Evolutionary conservation across 2,113 vertebrate genomes (phyloP).

Genomic region (Dipodomys ordii): DNA sequence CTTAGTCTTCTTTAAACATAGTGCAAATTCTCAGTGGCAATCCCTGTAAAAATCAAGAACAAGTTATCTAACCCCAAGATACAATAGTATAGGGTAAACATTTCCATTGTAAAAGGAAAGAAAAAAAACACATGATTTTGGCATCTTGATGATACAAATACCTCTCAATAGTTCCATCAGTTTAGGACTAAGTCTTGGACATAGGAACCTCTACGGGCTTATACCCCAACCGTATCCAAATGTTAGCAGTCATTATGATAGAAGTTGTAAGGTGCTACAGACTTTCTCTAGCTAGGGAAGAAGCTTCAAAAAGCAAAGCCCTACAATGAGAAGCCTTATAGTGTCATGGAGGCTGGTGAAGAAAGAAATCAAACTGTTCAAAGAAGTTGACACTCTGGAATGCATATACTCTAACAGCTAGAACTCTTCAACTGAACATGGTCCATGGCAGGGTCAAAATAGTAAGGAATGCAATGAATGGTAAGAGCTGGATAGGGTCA

Average conservation of each 20-base stretch:
- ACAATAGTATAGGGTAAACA: no score
- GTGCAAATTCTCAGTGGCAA: not conserved
- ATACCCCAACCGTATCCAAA: not conserved
- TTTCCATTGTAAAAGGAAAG: no score
- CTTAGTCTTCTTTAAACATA: not conserved
- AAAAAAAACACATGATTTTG: not conserved
- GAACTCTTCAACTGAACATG: not conserved
- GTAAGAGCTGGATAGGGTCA: not conserved
- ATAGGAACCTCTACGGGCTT: not conserved
- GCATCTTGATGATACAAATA: not conserved
- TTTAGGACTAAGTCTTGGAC: not conserved
- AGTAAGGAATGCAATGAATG: not conserved
- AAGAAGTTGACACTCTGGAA: not conserved
- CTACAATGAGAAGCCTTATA: no score
- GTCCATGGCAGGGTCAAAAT: not conserved
- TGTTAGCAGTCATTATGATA: not conserved
- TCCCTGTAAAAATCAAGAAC: no score
- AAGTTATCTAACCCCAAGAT: no score
- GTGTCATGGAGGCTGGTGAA: not conserved
- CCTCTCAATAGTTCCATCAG: not conserved
- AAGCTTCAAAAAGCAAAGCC: not conserved
- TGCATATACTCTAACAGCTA: no score
- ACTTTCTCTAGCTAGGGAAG: not conserved
- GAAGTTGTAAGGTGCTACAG: not conserved
- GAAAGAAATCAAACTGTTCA: not conserved